Conservation (phyloP, 1,140 invertebrate genomes). For the Apis florea region DNA sequence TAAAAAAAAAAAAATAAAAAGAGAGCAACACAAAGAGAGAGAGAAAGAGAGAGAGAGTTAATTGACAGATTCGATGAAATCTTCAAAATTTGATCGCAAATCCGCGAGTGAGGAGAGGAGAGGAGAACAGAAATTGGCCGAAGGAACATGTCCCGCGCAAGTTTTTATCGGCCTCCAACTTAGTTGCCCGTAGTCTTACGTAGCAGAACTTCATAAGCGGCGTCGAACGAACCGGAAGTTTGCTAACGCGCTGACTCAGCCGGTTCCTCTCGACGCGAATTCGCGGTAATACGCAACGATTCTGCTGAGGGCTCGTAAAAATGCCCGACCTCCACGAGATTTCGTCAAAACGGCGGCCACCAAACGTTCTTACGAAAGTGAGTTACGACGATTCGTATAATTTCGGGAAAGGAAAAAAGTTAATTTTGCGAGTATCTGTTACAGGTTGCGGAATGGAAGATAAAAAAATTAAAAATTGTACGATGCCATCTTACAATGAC, state of each 20-base stretch:
- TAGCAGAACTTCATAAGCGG: slow-evolving; percentile 44
- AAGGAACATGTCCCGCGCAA: slow-evolving; percentile 9
- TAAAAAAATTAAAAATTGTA: too few species aligned
- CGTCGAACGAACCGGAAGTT: slow-evolving; percentile 47
- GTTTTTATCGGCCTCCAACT: slow-evolving; percentile 38
- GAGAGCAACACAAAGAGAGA: too few species aligned
- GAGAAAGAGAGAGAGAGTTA: too few species aligned
- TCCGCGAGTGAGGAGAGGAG: neutral
- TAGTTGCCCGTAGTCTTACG: slow-evolving; percentile 23
- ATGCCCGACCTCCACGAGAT: neutral
- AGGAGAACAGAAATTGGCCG: neutral
- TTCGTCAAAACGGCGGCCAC: neutral
- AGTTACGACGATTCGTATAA: neutral
- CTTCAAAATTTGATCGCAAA: neutral
- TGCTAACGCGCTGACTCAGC: slow-evolving; percentile 49
- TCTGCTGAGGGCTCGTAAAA: slow-evolving; percentile 40
- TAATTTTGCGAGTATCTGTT: too few species aligned
- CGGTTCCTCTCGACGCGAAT: slow-evolving; percentile 16
- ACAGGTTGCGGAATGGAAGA: too few species aligned
- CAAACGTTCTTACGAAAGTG: neutral
- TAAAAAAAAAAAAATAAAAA: too few species aligned
- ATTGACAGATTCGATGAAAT: neutral
- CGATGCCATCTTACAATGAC: too few species aligned
- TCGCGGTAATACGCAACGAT: slow-evolving; percentile 44
- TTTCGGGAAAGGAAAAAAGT: too few species aligned